phyloP scores from a whole-genome alignment of 2,888 invertebrate species.

The Erebia palarica region DNA sequence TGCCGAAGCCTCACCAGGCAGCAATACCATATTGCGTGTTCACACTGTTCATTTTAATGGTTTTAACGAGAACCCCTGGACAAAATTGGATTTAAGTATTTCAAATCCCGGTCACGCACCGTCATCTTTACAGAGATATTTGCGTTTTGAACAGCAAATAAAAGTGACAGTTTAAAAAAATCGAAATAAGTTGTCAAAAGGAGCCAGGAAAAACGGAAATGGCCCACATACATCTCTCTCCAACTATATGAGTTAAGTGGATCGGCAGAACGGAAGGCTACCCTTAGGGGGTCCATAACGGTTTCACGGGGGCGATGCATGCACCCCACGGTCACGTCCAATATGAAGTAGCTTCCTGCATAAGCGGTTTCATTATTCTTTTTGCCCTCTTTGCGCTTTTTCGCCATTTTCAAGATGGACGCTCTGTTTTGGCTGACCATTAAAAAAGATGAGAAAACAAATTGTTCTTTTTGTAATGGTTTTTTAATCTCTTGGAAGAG shows the following conservation, averaged over 20 bases:
- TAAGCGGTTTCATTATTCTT: slow-evolving; percentile 77
- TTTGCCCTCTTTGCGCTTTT: slow-evolving; percentile 48
- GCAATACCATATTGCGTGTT: no score
- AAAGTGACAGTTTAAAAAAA: no score
- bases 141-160: no score
- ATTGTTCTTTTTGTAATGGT: background rate
- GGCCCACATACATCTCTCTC: slow-evolving; percentile 35
- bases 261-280: slow-evolving; percentile 45
- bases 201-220: slow-evolving; percentile 32
- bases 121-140: no score
- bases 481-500: background rate
- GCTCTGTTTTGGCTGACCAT: slow-evolving; percentile 26
- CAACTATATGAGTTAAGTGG: slow-evolving; percentile 43
- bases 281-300: slow-evolving; percentile 76
- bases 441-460: background rate
- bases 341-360: slow-evolving; percentile 78
- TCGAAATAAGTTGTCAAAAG: slow-evolving; percentile 33
- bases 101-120: no score
- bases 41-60: no score
- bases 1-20: no score
- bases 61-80: no score
- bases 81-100: no score
- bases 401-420: slow-evolving; percentile 33
- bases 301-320: slow-evolving; percentile 69
- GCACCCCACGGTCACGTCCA: slow-evolving; percentile 80